Evolutionary conservation across 2,113 vertebrate species (phyloP).

Genomic region (Corythaeola cristata): DNA sequence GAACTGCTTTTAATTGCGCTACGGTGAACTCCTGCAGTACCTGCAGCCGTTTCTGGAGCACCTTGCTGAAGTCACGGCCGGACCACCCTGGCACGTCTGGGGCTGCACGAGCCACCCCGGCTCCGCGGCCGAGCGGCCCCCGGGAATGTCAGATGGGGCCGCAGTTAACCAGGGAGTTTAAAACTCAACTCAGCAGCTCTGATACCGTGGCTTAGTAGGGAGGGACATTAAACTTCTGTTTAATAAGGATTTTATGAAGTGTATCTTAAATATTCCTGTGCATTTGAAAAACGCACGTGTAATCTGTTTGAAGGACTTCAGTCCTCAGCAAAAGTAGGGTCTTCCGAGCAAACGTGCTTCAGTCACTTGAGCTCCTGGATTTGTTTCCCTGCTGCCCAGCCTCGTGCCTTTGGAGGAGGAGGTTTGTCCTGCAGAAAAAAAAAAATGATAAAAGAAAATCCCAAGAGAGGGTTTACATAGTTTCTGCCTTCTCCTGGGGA

Average conservation of each 20-base stretch:
- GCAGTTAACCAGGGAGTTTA: neutral
- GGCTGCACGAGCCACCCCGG: neutral
- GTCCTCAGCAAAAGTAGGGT: neutral
- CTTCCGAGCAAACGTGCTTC: neutral
- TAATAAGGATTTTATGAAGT: neutral
- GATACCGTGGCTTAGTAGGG: neutral
- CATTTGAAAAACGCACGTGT: rapidly evolving
- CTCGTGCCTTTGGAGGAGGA: neutral
- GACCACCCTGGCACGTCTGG: neutral
- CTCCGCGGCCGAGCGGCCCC: neutral
- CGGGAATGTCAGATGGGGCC: neutral
- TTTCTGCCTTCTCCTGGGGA: neutral
- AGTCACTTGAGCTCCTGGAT: neutral
- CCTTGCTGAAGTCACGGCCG: neutral
- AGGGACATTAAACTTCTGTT: neutral
- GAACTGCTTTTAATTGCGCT: neutral
- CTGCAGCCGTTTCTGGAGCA: neutral
- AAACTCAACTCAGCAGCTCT: neutral
- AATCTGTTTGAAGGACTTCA: neutral
- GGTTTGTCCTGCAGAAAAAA: neutral
- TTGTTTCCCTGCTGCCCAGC: neutral
- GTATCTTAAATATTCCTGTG: neutral
- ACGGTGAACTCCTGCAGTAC: neutral
- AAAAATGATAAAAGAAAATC: neutral
- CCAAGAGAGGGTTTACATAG: neutral